Percentiles rank a stretch among this genome's conserved stretches.
phyloP scores from a whole-genome alignment of 2,888 invertebrate genomes.

The Hipparchia semele region DNA sequence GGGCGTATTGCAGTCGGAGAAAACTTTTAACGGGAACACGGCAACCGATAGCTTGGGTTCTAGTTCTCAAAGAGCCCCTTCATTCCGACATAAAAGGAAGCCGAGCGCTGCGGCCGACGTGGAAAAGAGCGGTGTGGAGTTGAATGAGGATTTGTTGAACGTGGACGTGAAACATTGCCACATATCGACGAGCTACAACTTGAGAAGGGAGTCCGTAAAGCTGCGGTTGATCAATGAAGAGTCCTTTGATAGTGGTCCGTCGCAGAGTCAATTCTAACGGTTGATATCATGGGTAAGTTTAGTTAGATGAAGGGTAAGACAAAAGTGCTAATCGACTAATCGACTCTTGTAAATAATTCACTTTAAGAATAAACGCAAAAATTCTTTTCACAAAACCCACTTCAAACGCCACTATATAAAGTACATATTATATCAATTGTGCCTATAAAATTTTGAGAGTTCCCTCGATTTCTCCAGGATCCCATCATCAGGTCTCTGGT shows the following conservation, averaged over 20 bases:
- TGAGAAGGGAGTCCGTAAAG: constrained; percentile 75
- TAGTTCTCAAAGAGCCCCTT: constrained; percentile 79
- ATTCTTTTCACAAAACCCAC: no score
- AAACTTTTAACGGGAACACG: constrained; percentile 89
- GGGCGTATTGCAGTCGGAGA: constrained; percentile 84
- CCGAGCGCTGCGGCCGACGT: constrained; percentile 85
- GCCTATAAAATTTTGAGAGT: no score
- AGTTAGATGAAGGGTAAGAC: no score
- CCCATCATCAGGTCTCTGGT: no score
- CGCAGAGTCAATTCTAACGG: constrained; percentile 79
- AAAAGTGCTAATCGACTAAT: no score
- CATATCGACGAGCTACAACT: constrained; percentile 77
- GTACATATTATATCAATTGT: no score
- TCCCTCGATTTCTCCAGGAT: no score
- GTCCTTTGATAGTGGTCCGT: constrained; percentile 70
- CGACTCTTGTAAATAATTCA: no score
- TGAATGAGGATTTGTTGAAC: constrained; percentile 71
- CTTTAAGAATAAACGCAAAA: no score
- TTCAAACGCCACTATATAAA: no score
- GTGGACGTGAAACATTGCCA: constrained; percentile 79
- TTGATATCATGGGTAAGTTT: constrained; percentile 69
- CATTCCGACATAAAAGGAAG: constrained; percentile 80
- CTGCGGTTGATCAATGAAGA: constrained; percentile 76
- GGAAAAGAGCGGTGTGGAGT: constrained; percentile 79
- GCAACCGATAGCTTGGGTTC: constrained; percentile 85